Conservation (phyloP, 2,113 vertebrate species). For the Clinocottus analis region DNA sequence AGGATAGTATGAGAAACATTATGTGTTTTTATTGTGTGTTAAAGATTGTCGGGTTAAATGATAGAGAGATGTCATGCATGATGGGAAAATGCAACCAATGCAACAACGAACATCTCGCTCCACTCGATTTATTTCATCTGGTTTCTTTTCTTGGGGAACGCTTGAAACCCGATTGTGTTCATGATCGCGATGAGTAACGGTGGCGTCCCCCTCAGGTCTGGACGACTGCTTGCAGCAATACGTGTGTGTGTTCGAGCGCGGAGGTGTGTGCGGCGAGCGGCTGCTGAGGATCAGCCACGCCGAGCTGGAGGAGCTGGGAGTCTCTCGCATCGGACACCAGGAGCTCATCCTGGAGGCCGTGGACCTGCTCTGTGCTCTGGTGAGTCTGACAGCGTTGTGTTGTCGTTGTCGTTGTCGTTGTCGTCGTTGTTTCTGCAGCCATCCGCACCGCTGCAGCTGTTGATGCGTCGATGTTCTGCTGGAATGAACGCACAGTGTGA, state of each 20-base stretch:
- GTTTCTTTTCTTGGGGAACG: constrained; percentile 15
- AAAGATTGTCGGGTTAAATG: too few relatives aligned
- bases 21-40: too few relatives aligned
- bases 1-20: too few relatives aligned
- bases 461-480: constrained; percentile 10
- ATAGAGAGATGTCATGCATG: neutral
- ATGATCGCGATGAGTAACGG: too few relatives aligned
- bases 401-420: too few relatives aligned
- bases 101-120: neutral
- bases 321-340: constrained; percentile 96
- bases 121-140: neutral
- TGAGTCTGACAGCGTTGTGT: constrained; percentile 72
- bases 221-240: constrained; percentile 98
- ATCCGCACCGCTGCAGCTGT: constrained; percentile 6
- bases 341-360: constrained; percentile 98
- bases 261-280: constrained; percentile 95
- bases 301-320: constrained; percentile 96
- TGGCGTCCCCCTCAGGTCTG: constrained; percentile 87
- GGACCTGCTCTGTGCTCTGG: constrained; percentile 95
- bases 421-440: too few relatives aligned
- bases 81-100: neutral
- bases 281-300: constrained; percentile 96
- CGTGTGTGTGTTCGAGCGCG: constrained; percentile 96
- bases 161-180: neutral
- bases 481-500: neutral